phyloP scores from a whole-genome alignment of 1,140 invertebrate genomes.

The Drosophila busckii region DNA sequence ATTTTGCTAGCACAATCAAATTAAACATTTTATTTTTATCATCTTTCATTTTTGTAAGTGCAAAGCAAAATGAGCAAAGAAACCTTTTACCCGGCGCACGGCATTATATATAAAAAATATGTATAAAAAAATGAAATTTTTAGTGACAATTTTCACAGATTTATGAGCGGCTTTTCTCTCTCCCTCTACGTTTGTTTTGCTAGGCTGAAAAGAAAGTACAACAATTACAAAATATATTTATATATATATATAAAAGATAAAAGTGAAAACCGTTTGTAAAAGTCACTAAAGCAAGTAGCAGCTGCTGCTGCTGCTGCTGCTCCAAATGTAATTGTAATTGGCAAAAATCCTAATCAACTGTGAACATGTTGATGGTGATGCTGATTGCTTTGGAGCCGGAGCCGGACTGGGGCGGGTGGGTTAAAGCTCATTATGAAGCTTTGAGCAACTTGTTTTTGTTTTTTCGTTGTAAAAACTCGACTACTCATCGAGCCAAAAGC shows the following conservation, averaged over 20 bases:
- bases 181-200: not conserved
- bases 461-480: constrained; percentile 4
- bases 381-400: not conserved
- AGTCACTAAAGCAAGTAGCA: no score
- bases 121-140: constrained; percentile 12
- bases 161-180: constrained; percentile 1
- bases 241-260: constrained; percentile 20
- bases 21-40: no score
- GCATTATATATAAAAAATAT: no score
- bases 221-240: constrained; percentile 6
- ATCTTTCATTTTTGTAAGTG: no score
- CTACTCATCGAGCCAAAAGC: constrained; percentile 25
- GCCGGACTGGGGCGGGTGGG: not conserved
- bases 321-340: constrained; percentile 68
- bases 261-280: constrained; percentile 41
- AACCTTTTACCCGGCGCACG: no score
- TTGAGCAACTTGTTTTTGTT: constrained; percentile 11
- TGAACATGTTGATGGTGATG: constrained; percentile 38
- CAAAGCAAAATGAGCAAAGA: no score
- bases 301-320: constrained; percentile 59
- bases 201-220: constrained; percentile 8
- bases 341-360: constrained; percentile 68
- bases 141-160: constrained; percentile 29
- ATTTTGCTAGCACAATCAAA: no score
- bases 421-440: not conserved